Conservation (phyloP, 2,113 vertebrate species). For the Neogale vison region DNA sequence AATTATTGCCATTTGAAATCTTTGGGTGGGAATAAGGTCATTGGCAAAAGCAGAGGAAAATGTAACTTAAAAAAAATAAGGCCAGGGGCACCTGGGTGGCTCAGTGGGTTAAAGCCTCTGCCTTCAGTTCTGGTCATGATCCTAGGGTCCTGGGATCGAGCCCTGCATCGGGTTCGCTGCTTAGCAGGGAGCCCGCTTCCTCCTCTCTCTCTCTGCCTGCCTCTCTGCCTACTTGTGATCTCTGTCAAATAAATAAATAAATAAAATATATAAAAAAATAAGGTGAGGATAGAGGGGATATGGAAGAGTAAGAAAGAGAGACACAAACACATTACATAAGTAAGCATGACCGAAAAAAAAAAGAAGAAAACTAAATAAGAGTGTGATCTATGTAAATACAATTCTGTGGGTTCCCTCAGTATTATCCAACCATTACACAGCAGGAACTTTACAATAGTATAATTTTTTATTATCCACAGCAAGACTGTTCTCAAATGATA, state of each 20-base stretch:
- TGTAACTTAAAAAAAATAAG: neutral
- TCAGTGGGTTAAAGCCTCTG: too few species aligned
- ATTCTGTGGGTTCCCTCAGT: neutral
- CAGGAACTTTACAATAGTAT: neutral
- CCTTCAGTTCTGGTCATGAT: too few species aligned
- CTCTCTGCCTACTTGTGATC: too few species aligned
- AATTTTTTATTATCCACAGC: neutral
- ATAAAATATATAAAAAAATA: neutral
- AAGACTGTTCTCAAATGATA: conserved; percentile 14
- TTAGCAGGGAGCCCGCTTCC: too few species aligned
- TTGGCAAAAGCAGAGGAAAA: conserved; percentile 11
- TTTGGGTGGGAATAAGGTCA: neutral
- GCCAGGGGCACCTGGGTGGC: too few species aligned
- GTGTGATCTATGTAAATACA: neutral
- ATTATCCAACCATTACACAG: conserved; percentile 8
- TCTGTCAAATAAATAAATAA: too few species aligned
- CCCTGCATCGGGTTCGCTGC: too few species aligned
- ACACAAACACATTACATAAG: neutral
- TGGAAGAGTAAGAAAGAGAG: neutral
- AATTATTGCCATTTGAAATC: neutral
- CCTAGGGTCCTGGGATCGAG: too few species aligned
- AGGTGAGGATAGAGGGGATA: neutral
- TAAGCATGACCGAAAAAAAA: neutral
- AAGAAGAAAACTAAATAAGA: neutral
- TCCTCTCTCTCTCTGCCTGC: too few species aligned